These are phyloP conservation scores for Orientallactaga bullata DNA, from an alignment of 2,113 vertebrate genomes.

Conservation along the genomic window DNA sequence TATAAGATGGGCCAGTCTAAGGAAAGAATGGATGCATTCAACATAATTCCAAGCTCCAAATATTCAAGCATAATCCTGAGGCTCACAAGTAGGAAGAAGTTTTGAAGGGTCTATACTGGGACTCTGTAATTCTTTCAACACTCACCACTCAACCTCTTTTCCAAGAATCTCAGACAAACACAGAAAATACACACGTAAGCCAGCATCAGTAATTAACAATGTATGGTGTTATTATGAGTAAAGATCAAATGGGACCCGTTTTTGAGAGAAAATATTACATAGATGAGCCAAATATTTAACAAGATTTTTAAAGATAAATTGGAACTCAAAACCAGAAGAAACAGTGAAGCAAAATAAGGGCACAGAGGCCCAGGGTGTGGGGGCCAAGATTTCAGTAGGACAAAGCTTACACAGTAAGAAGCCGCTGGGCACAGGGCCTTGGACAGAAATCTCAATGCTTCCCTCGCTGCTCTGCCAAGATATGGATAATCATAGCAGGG, in stretches of 20 bases:
- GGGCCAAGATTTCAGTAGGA: neutral
- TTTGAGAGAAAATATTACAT: conserved; percentile 17
- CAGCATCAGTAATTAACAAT: neutral
- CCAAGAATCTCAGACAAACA: conserved; percentile 1
- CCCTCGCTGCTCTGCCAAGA: neutral
- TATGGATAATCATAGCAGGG: too few species aligned
- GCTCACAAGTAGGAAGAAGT: neutral
- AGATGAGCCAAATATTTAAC: neutral
- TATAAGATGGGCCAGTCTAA: neutral
- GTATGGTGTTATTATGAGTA: neutral
- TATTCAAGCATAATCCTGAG: neutral
- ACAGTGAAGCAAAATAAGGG: conserved; percentile 1
- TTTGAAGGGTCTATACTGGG: neutral
- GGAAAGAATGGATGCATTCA: neutral
- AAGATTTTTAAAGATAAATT: conserved; percentile 22
- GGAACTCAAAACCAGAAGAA: conserved; percentile 20
- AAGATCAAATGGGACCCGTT: neutral
- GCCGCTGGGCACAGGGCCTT: neutral
- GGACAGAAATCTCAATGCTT: neutral
- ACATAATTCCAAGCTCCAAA: neutral
- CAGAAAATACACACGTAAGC: neutral
- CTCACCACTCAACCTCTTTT: neutral
- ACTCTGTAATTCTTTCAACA: neutral
- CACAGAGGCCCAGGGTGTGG: neutral
- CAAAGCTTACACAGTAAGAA: neutral